Base-by-base conservation (phyloP, 2,888 invertebrate species). In the Thyatira batis region DNA sequence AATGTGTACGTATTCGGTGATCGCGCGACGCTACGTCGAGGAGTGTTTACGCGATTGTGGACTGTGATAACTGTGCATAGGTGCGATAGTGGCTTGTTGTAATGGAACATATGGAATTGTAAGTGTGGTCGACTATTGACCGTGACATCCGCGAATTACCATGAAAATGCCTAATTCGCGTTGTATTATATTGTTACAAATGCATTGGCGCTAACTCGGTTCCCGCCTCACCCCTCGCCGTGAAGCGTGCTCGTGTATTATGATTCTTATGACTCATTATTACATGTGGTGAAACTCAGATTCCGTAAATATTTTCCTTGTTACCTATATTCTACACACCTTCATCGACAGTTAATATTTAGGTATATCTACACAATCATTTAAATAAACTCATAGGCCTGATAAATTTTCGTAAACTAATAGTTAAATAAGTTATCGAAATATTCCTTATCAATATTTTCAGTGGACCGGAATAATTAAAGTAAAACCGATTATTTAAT, bases 111-210 rank as follows among this genome's bases (percentile, higher is more conserved):
- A 17, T 13, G 53, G 33, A 5, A 39, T 8, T 52, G 27, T 53
- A 48, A 52, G 52, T 57, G 49, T 20, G 23, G 13, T 49, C 49
- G 54, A 51, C 50, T 60, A 56, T 57, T 60, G 60, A 53, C 58
- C 63, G 67, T 66, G 66, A 66, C 57, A 57, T 54, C 55, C 46
- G 50, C 52, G 46, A 49, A 57, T 62, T 61, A 54, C 57, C 62
- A 60, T 61, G 52, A 55, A 59, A 63, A 59, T 61, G 49, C 56
- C 49, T 39, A 62, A 63, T 54, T 60, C 30, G 48, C 52, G 53
- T 63, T 56, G 57, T 57, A 54, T 45, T 45, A 48, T 52, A 56
- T 44, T 49, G n/a, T n/a, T n/a, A n/a, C n/a, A n/a, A n/a, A n/a
- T 33, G 49, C 27, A 11, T 49, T 50, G 28, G 45, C 49, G 48